A percentile compares a stretch with the other conserved stretches of the same genome.
Conservation (phyloP, 2,888 invertebrate species). For the Agonum fuliginosum region DNA sequence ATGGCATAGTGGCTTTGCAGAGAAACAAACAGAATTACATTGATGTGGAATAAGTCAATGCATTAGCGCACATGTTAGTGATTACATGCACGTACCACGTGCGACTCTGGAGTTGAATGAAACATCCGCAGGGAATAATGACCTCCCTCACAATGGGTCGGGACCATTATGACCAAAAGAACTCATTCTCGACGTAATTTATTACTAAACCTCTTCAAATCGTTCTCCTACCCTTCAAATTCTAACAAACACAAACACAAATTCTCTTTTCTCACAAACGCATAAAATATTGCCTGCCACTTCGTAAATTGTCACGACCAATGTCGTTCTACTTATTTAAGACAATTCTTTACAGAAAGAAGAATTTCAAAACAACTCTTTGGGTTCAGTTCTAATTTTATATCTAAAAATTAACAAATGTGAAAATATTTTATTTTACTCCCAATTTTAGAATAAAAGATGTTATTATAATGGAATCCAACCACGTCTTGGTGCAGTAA, state of each 20-base stretch:
- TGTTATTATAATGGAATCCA: too few relatives aligned
- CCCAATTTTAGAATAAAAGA: too few relatives aligned
- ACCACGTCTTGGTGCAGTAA: too few relatives aligned
- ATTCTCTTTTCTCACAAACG: too few relatives aligned
- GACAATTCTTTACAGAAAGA: too few relatives aligned
- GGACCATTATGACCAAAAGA: slow-evolving; percentile 27
- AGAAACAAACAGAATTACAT: slow-evolving; percentile 42
- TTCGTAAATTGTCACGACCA: too few relatives aligned
- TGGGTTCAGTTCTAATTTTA: too few relatives aligned
- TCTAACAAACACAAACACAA: neutral
- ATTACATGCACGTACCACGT: slow-evolving; percentile 38
- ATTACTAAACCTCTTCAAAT: slow-evolving; percentile 43
- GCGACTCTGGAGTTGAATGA: slow-evolving; percentile 35
- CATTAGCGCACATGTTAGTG: slow-evolving; percentile 35
- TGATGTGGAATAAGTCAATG: slow-evolving; percentile 31
- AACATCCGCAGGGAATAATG: slow-evolving; percentile 30
- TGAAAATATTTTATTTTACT: too few relatives aligned
- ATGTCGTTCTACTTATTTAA: too few relatives aligned
- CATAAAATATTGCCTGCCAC: too few relatives aligned
- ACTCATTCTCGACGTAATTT: slow-evolving; percentile 25
- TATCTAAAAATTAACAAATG: too few relatives aligned
- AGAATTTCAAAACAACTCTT: too few relatives aligned
- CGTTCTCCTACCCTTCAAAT: neutral
- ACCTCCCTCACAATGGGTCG: slow-evolving; percentile 27
- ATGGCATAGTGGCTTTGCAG: neutral